phyloP scores from a whole-genome alignment of 2,888 invertebrate genomes.

The Ditylenchus weischeri region DNA sequence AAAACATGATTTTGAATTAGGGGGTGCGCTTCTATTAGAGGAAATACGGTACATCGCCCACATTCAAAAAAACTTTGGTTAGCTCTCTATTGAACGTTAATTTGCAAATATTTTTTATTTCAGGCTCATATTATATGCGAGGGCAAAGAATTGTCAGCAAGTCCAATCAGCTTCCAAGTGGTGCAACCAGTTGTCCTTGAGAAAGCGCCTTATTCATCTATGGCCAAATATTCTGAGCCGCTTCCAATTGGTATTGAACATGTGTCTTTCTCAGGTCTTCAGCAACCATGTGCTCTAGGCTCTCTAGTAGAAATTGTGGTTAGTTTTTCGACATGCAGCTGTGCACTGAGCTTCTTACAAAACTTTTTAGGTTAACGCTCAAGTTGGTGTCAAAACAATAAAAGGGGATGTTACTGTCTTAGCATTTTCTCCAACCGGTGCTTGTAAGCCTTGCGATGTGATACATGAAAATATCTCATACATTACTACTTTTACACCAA shows the following conservation, averaged over 20 bases:
- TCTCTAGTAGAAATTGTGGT: constrained; percentile 90
- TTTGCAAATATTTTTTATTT: constrained; percentile 23
- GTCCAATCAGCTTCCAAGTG: constrained; percentile 51
- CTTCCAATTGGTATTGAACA: constrained; percentile 12
- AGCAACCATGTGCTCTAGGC: constrained; percentile 83
- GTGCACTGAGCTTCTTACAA: constrained; percentile 1
- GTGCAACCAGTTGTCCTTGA: not conserved
- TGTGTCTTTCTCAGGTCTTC: constrained; percentile 74
- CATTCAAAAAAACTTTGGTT: no score
- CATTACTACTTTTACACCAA: constrained; percentile 91
- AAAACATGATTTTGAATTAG: no score
- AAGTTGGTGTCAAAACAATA: constrained; percentile 17
- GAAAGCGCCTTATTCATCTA: not conserved
- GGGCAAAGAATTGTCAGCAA: constrained; percentile 49
- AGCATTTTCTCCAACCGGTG: constrained; percentile 35
- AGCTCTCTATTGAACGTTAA: not conserved
- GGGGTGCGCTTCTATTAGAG: no score
- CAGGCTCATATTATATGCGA: constrained; percentile 56
- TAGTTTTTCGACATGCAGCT: not conserved
- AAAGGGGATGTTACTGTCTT: constrained; percentile 29
- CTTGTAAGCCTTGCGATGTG: constrained; percentile 29
- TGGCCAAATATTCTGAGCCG: not conserved
- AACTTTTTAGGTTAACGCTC: constrained; percentile 37
- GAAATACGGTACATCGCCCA: no score
- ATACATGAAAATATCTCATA: constrained; percentile 72